Percentiles rank a stretch among this genome's conserved stretches.
These are phyloP conservation scores for Pheucticus melanocephalus DNA, from an alignment of 2,113 vertebrate species.

Conservation along the genomic window DNA sequence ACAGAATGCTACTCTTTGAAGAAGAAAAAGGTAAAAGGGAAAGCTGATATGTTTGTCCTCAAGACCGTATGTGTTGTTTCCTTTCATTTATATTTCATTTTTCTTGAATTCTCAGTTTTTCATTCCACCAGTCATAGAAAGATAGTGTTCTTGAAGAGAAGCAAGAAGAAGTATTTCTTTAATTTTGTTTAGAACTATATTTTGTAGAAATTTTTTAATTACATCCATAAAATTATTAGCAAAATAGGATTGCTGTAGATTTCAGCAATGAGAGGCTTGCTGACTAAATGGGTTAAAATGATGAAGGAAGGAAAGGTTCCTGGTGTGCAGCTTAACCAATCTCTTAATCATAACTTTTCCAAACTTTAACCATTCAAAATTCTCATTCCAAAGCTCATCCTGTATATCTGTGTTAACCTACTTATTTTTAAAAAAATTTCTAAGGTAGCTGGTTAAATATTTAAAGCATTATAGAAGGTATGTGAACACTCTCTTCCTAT, in stretches of 20 bases:
- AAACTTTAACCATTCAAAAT: background rate
- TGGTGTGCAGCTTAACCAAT: background rate
- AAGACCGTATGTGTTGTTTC: background rate
- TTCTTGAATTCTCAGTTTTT: background rate
- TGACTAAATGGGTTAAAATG: background rate
- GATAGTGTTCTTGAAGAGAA: background rate
- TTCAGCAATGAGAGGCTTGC: background rate
- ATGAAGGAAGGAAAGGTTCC: background rate
- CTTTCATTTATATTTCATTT: background rate
- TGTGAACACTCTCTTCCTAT: background rate
- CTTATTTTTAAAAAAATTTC: background rate
- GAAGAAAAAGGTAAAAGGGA: background rate
- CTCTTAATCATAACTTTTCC: background rate
- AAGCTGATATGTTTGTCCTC: background rate
- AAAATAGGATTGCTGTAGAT: background rate
- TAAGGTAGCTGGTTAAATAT: background rate
- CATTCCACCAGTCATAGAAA: background rate
- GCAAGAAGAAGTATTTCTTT: background rate
- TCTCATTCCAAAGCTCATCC: background rate
- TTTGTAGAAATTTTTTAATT: background rate
- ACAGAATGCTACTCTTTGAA: background rate
- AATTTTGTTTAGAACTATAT: background rate
- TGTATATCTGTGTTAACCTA: background rate
- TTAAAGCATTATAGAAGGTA: background rate
- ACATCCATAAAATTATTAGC: background rate